phyloP scores from a whole-genome alignment of 2,113 vertebrate genomes.

The Phaetusa simplex region DNA sequence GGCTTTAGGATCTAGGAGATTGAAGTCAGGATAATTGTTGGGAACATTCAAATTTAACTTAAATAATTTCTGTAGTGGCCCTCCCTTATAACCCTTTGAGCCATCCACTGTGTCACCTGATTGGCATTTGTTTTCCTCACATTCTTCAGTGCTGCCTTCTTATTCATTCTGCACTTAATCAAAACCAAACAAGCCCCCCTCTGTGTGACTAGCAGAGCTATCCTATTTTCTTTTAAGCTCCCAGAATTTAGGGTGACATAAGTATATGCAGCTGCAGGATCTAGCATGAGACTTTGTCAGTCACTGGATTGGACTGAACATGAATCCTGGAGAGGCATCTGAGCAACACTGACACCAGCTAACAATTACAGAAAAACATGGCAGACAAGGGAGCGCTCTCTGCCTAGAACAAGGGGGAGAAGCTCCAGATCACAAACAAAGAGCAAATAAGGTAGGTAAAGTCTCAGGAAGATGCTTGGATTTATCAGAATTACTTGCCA shows the following conservation, averaged over 20 bases:
- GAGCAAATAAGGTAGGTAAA: background rate
- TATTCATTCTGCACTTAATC: background rate
- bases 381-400: background rate
- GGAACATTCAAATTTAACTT: background rate
- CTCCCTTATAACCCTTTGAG: fast-evolving
- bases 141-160: background rate
- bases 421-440: background rate
- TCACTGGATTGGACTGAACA: background rate
- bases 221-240: background rate
- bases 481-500: background rate
- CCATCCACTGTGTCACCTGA: background rate
- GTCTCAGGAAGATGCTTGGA: background rate
- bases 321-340: background rate
- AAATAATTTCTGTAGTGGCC: background rate
- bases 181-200: background rate
- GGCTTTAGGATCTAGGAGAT: background rate
- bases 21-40: background rate
- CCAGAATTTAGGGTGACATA: background rate
- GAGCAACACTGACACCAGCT: background rate
- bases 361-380: background rate
- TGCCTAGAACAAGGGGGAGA: background rate
- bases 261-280: background rate
- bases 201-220: background rate
- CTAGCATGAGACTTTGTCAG: background rate
- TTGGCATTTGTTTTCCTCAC: background rate